Base-by-base conservation (phyloP, 2,797 vertebrate genomes). In the Oophaga sylvatica region DNA sequence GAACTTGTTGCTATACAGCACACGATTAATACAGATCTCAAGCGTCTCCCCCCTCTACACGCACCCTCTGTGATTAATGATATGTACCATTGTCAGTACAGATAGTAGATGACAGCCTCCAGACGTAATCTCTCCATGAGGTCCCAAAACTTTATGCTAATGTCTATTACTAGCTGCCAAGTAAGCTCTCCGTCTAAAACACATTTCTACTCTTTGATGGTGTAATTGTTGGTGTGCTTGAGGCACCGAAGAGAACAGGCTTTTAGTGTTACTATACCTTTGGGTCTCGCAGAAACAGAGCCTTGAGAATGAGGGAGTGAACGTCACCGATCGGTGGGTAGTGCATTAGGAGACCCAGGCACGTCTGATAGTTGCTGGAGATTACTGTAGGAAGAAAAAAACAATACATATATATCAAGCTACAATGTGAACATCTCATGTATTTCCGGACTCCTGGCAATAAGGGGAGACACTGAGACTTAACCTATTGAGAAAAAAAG, bases 361-460 rank as follows among this genome's bases (percentile, higher is more conserved):
- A 99, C 79, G 97, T 99, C 94, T 99, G 98, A 92, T 99, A 99
- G 94, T 98, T 99, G 95, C 97, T 99, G 84, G 98, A 97, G 90
- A 99, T 99, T 94, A 99, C 98, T 99, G 86, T 91, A 92, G 57
- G 90, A 71, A 93, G 2, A 31, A 84, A 29, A 84, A 62, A 26
- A 26, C 26, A 26, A 63, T 9, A 73, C 8, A 80, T 6, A 48
- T 8, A 75, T 5, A 75, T n/a, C 20, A 75, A 53, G 22, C 15
- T 35, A 35, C 31, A 70, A 29, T 16, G 68, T 17, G 12, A 70
- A 35, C 29, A 29, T 26, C 3, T n/a, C 29, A 26, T 31, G 26
- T 31, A 35, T 70, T 9, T 5, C 29, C 67, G 10, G 3, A 15
- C 65, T 68, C 29, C 22, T 31, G 26, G 31, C n/a, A 68, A 26